Evolutionary conservation across 2,888 invertebrate species (phyloP).

Genomic region (Epinotia brunnichana): DNA sequence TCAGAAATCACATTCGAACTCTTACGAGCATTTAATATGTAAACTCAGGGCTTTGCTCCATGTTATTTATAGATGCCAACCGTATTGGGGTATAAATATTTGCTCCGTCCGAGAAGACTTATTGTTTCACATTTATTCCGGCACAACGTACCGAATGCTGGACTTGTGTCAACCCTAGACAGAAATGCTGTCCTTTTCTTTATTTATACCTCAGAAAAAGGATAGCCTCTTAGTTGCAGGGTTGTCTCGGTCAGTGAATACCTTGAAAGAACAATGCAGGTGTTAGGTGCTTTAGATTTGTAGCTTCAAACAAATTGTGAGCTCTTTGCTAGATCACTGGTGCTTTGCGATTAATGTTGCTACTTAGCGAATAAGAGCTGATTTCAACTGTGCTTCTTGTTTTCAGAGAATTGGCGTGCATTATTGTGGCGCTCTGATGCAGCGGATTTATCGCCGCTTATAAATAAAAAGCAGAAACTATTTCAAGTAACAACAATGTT

Average conservation of each 20-base stretch:
- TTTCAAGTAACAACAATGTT: not conserved
- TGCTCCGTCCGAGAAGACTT: slow-evolving; percentile 36
- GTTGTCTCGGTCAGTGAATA: not conserved
- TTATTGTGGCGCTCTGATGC: slow-evolving; percentile 20
- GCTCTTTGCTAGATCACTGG: slow-evolving; percentile 23
- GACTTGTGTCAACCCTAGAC: slow-evolving; percentile 6
- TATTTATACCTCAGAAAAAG: not conserved
- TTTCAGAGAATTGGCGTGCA: slow-evolving; percentile 19
- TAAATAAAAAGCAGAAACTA: not conserved
- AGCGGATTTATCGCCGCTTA: not conserved
- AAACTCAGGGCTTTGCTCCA: slow-evolving; percentile 10
- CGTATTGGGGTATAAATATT: slow-evolving; percentile 41
- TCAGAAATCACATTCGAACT: slow-evolving; percentile 24
- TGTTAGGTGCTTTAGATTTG: slow-evolving; percentile 9
- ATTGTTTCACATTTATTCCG: slow-evolving; percentile 41
- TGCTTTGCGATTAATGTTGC: slow-evolving; percentile 15
- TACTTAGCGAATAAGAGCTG: slow-evolving; percentile 11
- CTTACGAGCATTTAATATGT: slow-evolving; percentile 23
- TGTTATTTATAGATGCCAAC: slow-evolving; percentile 31
- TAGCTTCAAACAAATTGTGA: slow-evolving; percentile 29
- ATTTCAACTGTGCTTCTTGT: slow-evolving; percentile 15
- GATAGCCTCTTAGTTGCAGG: not conserved
- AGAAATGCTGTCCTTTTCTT: slow-evolving; percentile 18
- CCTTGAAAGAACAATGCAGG: slow-evolving; percentile 21
- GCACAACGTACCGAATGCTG: slow-evolving; percentile 14